These are phyloP conservation scores for Manis javanica DNA, from an alignment of 2,797 vertebrate genomes.

Conservation along the genomic window DNA sequence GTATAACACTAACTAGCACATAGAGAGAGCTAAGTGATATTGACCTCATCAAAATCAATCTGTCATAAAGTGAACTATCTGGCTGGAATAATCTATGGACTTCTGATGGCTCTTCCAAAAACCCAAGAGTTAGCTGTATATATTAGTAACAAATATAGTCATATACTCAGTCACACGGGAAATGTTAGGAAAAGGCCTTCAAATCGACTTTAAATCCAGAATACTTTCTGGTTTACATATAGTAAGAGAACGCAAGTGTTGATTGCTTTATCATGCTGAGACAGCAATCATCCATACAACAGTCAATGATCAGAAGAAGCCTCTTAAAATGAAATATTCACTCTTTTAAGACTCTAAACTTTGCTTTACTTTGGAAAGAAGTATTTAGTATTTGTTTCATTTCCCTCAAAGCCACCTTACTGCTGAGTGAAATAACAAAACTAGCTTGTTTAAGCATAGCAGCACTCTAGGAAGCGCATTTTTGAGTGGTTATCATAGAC, in stretches of 20 bases:
- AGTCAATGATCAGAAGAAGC: neutral
- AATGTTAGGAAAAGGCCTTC: neutral
- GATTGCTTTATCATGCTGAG: neutral
- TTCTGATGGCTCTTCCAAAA: neutral
- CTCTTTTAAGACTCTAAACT: slow-evolving; percentile 23
- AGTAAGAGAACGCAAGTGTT: neutral
- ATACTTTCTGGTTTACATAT: neutral
- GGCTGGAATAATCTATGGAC: neutral
- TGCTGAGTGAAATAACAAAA: slow-evolving; percentile 61
- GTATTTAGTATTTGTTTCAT: neutral
- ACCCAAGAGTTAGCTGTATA: neutral
- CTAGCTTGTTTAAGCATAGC: slow-evolving; percentile 35
- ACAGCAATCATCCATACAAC: neutral
- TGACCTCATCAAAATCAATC: slow-evolving; percentile 30
- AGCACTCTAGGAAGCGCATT: slow-evolving; percentile 30
- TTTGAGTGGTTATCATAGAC: slow-evolving; percentile 11
- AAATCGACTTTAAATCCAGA: slow-evolving; percentile 22
- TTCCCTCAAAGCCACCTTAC: slow-evolving; percentile 50
- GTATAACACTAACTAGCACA: neutral
- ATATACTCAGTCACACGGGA: neutral
- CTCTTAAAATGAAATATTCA: neutral
- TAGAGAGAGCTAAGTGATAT: neutral
- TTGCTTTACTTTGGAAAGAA: slow-evolving; percentile 37
- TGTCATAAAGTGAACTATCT: slow-evolving; percentile 16
- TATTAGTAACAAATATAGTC: neutral